Evolutionary conservation across 2,888 invertebrate genomes (phyloP), one percentile per base, ranked within the genome.

Genomic region (Caenorhabditis sp.): DNA sequence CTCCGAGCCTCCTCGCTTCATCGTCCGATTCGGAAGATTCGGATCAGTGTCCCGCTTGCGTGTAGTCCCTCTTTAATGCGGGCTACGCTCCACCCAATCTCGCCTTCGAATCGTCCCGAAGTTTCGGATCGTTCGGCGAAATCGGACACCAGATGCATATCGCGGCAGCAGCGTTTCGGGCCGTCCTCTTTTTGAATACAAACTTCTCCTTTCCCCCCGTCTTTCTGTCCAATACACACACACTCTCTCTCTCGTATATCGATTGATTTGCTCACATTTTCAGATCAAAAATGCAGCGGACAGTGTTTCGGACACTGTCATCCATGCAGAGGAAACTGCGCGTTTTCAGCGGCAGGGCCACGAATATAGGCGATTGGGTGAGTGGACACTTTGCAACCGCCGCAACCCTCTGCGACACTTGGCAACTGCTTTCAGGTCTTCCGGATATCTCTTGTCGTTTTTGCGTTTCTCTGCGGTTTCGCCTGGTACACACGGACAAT

Each of bases 401-500:
- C n/a, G n/a, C n/a, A n/a, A n/a, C n/a, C n/a, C n/a, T n/a, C n/a
- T n/a, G n/a, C n/a, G n/a, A n/a, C n/a, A n/a, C n/a, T n/a, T n/a
- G n/a, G n/a, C n/a, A n/a, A n/a, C n/a, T n/a, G n/a, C 13, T 52
- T 79, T 39, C 53, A 76, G 75, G 52, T 78, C 20, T 84, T 83
- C 53, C 83, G 83, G 20, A 45, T 85, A 32, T 77, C 82, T 0
- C 46, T 86, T 2, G 65, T 84, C 22, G 22, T 84, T 9, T 65
- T 79, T 35, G 83, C 81, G 17, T 62, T 84, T 39, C 39, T 86
- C 1, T 71, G 72, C 48, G 86, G 85, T 2, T 70, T 80, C 20
- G 82, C 85, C 5, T 78, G 85, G 56, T 86, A 85, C 55, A 80
- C 85, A 35, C 43, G 87, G 48, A 87, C 85, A 17, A 88, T 88